Evolutionary conservation across 2,888 invertebrate species (phyloP), one percentile per base, ranked within the genome.

Genomic region (Diaprepes abbreviatus): DNA sequence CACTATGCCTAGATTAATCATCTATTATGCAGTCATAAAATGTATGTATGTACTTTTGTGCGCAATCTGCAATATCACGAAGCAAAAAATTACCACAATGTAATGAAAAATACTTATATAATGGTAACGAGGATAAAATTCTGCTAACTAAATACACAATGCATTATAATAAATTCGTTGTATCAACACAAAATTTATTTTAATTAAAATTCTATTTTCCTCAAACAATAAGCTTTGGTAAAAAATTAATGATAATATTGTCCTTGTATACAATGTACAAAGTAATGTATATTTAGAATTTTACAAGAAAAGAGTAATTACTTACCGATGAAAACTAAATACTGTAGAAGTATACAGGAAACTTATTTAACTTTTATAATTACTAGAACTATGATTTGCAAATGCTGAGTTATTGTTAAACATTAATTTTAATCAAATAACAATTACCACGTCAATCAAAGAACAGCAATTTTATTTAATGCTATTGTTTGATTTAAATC

Each of bases 321-420:
- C 36, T 24, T 40, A 31, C 40, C 40, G 58, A 64, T 55, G 64
- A 54, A 64, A 64, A 43, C 35, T 16, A 55, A 64, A 63, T 62
- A 35, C 35, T 52, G 19, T 40, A 19, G 36, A 10, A 40, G 43
- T 54, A 33, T 33, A 55, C 64, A 64, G 64, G 54, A 64, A 64
- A 55, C 54, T 33, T 64, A 55, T 64, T 64, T 64, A 54, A 40
- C 55, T 55, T 64, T 55, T 55, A 33, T 64, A 64, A 64, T 64
- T 64, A 64, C 35, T 38, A 17, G 67, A 60, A 67, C 33, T 67
- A 67, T 67, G 67, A 67, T 55, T 67, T 67, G 67, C 67, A 62
- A 60, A 62, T 48, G 54, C 21, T 52, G 38, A 14, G 24, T 50
- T 36, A 45, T 66, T 66, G 66, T 66, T 59, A 36, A 38, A 50